Evolutionary conservation across 1,140 invertebrate species (phyloP), one percentile per base, ranked within the genome.

Genomic region (Drosophila lini): DNA sequence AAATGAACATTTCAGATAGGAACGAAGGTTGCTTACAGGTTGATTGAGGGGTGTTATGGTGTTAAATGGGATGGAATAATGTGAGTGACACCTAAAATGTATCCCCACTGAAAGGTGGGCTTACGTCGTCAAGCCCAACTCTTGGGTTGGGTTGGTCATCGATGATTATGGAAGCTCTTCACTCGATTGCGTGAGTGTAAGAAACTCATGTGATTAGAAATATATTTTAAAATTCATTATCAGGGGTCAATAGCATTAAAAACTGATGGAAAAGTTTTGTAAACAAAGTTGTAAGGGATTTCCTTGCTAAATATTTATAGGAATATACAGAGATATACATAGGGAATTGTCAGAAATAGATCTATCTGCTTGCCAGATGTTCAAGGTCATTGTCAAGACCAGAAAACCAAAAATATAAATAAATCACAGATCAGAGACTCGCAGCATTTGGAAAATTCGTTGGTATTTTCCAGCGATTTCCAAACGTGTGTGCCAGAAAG

Each of bases 331-430:
- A 31, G 0, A 42, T 16, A 22, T 25, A 4, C 5, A 8, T n/a
- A 15, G 31, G 50, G 13, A 8, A 8, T 32, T 38, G 7, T 3
- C 11, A 5, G 13, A 16, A 28, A 42, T 16, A 60, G 13, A 53
- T 52, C 22, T 19, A 22, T 31, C 25, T 70, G 50, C 34, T n/a
- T 5, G 19, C 38, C 74, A 65, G 70, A 48, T 74, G 73, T 53
- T 84, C 84, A 89, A 89, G 84, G 84, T 89, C 84, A 83, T 34
- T 88, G 84, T 57, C 77, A 88, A 76, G 64, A 75, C 11, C 45
- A 50, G 40, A 53, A 47, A 56, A 42, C 8, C 44, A 25, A 9
- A 48, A 32, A 41, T 19, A 41, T 28, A 52, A 53, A 52, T 53
- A 58, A 40, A 31, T 34, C 56, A 68, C 48, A 61, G 64, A 67